phyloP scores from a whole-genome alignment of 2,888 invertebrate species.

The Minunthozetes semirufus region DNA sequence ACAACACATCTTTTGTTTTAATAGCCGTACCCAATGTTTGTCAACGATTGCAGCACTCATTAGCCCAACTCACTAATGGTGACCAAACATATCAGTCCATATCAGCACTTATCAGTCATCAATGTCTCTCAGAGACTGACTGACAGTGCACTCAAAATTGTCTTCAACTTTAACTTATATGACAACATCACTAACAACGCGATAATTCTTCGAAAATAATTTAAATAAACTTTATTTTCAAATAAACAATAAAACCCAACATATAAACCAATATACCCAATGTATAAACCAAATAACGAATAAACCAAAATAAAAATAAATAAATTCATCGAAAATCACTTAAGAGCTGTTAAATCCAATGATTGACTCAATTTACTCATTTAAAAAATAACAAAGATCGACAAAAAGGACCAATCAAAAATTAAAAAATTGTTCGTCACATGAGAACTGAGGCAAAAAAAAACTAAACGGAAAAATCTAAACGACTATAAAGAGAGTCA shows the following conservation, averaged over 20 bases:
- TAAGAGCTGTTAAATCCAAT: too few species aligned
- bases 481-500: too few species aligned
- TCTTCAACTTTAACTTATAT: background rate
- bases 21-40: slow-evolving; percentile 1
- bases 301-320: too few species aligned
- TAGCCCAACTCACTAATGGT: slow-evolving; percentile 10
- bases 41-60: slow-evolving; percentile 10
- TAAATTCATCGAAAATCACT: too few species aligned
- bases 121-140: background rate
- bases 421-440: too few species aligned
- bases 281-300: too few species aligned
- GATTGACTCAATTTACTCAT: too few species aligned
- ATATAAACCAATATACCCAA: too few species aligned
- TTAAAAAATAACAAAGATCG: too few species aligned
- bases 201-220: slow-evolving; percentile 18
- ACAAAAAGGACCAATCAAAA: too few species aligned
- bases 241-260: background rate
- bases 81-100: background rate
- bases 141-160: background rate
- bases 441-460: too few species aligned
- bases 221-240: slow-evolving; percentile 19
- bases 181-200: slow-evolving; percentile 1
- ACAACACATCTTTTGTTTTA: slow-evolving; percentile 22
- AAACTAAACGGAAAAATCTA: too few species aligned
- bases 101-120: slow-evolving; percentile 18